A percentile compares a stretch with the other conserved stretches of the same genome.
Evolutionary conservation across 1,140 invertebrate species (phyloP).

Genomic region (Cecropterus lyciades): DNA sequence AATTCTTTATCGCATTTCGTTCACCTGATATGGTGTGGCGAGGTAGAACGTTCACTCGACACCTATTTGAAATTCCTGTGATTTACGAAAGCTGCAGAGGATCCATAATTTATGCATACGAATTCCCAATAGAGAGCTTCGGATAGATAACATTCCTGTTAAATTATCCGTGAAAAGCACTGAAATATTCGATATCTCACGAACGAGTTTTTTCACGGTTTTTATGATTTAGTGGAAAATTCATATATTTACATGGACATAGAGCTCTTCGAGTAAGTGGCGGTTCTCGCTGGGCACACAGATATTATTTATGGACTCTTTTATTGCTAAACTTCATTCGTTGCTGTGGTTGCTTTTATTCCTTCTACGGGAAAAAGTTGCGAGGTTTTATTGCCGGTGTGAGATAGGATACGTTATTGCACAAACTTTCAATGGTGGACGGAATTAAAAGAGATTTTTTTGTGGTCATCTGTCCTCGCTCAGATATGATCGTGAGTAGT

Average conservation of each 20-base stretch:
- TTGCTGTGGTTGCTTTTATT: conserved; percentile 80
- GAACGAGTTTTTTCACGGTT: conserved; percentile 40
- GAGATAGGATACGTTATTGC: conserved; percentile 83
- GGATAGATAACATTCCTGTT: conserved; percentile 60
- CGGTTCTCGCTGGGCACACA: conserved; percentile 70
- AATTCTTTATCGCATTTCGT: conserved; percentile 1
- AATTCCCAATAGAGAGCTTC: conserved; percentile 43
- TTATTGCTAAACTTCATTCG: conserved; percentile 83
- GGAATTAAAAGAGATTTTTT: conserved; percentile 81
- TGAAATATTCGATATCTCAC: conserved; percentile 52
- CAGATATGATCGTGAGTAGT: neutral
- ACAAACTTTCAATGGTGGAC: conserved; percentile 68
- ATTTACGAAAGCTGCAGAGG: conserved; percentile 49
- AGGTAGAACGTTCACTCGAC: conserved; percentile 36
- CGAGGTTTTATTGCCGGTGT: conserved; percentile 80
- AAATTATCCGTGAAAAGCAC: conserved; percentile 65
- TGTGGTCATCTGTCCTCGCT: conserved; percentile 56
- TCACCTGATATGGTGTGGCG: conserved; percentile 10
- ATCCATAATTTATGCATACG: conserved; percentile 55
- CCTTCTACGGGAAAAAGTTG: conserved; percentile 81
- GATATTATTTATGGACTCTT: conserved; percentile 82
- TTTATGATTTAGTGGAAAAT: conserved; percentile 50
- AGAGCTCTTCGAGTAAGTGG: conserved; percentile 61
- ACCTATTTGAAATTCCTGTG: conserved; percentile 50
- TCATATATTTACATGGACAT: conserved; percentile 61